Percentiles rank a stretch among this genome's conserved stretches.
Conservation (phyloP, 2,797 vertebrate genomes). For the Lepus townsendii region DNA sequence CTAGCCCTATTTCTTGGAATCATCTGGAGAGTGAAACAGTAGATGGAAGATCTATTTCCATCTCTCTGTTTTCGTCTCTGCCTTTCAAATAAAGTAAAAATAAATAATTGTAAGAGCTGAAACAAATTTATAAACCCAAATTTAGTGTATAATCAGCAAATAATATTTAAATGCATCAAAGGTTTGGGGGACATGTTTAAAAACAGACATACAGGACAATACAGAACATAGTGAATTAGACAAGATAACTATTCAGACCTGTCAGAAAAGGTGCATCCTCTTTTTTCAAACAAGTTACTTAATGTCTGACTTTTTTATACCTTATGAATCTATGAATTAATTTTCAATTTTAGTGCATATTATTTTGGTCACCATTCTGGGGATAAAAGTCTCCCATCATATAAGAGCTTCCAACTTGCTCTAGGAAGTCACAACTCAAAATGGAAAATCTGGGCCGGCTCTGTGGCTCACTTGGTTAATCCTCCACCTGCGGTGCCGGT, state of each 20-base stretch:
- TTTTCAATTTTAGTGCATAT: neutral
- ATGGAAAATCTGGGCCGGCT: neutral
- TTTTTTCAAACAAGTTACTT: neutral
- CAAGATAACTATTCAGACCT: neutral
- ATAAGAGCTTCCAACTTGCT: neutral
- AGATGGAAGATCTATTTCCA: no score
- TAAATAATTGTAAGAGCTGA: no score
- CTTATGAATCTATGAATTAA: neutral
- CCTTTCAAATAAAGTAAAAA: no score
- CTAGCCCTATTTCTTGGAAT: no score
- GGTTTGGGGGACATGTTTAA: neutral
- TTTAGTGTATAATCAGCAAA: neutral
- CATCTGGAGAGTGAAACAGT: no score
- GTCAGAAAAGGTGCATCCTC: neutral
- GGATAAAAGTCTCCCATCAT: neutral
- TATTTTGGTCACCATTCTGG: neutral
- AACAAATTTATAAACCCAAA: neutral
- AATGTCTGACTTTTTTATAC: neutral
- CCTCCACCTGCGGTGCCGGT: no score
- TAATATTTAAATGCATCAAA: neutral
- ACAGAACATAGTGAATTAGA: neutral
- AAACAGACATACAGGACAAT: neutral
- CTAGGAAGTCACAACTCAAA: constrained; percentile 36
- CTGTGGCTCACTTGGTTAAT: no score
- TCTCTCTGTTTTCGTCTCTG: no score